Conservation (phyloP, 2,797 vertebrate species). For the Pseudochirops corinnae region DNA sequence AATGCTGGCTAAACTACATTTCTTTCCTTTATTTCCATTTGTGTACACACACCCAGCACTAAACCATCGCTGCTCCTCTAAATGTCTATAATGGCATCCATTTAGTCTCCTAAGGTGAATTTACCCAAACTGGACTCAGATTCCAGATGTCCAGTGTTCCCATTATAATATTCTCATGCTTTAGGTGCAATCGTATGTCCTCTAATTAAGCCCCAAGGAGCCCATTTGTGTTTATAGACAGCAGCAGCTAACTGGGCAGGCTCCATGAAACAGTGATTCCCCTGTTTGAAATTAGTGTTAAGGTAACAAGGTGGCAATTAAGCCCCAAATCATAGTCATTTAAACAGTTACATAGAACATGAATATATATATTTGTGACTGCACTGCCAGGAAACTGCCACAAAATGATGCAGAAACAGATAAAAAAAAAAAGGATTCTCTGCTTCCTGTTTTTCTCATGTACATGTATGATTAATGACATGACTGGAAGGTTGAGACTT, state of each 20-base stretch:
- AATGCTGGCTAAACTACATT: not conserved
- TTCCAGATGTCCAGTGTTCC: constrained; percentile 41
- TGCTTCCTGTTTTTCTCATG: constrained; percentile 29
- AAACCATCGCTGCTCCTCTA: not conserved
- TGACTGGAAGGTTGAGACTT: not conserved
- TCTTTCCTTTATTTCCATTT: not conserved
- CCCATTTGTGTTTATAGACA: constrained; percentile 49
- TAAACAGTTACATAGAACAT: constrained; percentile 39
- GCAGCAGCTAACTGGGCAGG: not conserved
- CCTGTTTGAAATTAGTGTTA: constrained; percentile 41
- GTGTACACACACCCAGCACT: not conserved
- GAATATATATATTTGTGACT: not conserved
- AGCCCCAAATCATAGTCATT: constrained; percentile 52
- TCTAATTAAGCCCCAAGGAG: constrained; percentile 59
- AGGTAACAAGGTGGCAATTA: constrained; percentile 56
- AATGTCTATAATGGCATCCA: not conserved
- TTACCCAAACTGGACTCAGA: constrained; percentile 43
- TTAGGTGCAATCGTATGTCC: constrained; percentile 14
- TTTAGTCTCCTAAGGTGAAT: constrained; percentile 42
- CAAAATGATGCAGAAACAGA: not conserved
- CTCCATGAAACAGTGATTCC: constrained; percentile 34
- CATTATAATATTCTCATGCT: not conserved
- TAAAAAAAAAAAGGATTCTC: not conserved
- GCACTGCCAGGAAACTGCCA: constrained; percentile 18
- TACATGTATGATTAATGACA: constrained; percentile 41